phyloP scores from a whole-genome alignment of 2,888 invertebrate genomes.

The Apomyelois bistriatella region DNA sequence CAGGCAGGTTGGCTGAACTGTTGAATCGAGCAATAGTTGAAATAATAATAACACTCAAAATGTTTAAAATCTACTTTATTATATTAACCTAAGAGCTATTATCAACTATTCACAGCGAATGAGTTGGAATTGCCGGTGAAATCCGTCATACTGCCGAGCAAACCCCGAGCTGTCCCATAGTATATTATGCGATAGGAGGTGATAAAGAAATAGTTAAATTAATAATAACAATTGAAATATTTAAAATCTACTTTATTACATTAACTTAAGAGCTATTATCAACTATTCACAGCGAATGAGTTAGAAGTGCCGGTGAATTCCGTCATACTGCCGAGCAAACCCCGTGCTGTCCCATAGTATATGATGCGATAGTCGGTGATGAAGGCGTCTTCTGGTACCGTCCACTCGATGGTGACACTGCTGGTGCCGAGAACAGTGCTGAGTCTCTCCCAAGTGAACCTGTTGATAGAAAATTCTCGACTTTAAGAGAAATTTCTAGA shows the following conservation, averaged over 20 bases:
- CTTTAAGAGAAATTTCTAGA: no score
- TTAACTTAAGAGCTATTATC: neutral
- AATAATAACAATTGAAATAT: neutral
- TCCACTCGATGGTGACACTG: constrained; percentile 87
- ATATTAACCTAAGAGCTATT: neutral
- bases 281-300: constrained; percentile 54
- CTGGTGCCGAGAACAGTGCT: constrained; percentile 87
- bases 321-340: constrained; percentile 81
- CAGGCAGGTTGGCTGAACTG: no score
- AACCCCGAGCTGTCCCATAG: constrained; percentile 84
- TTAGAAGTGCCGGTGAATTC: constrained; percentile 82
- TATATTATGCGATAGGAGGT: constrained; percentile 70
- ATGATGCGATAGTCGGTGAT: constrained; percentile 88
- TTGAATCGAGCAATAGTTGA: neutral
- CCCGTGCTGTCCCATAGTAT: constrained; percentile 87
- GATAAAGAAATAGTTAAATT: neutral
- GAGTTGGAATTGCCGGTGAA: constrained; percentile 81
- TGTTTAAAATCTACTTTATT: neutral
- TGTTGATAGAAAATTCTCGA: no score
- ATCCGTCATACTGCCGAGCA: constrained; percentile 81
- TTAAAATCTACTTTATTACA: neutral
- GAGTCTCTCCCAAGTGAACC: constrained; percentile 89
- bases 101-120: constrained; percentile 55
- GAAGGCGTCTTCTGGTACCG: constrained; percentile 81
- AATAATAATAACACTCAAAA: neutral